A percentile compares a stretch with the other conserved stretches of the same genome.
phyloP scores from a whole-genome alignment of 2,888 invertebrate genomes.

The Muscina levida region DNA sequence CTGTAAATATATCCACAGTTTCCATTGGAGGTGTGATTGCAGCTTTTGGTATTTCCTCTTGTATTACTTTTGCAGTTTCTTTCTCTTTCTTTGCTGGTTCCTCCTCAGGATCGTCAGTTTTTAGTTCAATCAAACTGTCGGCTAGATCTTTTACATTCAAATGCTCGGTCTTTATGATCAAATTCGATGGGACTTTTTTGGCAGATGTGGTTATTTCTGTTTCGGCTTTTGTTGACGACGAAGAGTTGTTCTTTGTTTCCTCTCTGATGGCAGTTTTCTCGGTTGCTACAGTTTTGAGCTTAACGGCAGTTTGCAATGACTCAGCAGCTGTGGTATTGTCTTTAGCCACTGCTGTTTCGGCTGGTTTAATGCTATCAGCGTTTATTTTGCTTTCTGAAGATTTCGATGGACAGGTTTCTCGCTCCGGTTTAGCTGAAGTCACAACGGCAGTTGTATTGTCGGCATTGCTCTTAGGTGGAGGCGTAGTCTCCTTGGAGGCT shows the following conservation, averaged over 20 bases:
- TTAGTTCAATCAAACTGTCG: conserved; percentile 63
- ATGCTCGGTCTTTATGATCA: conserved; percentile 51
- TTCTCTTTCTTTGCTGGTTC: background rate
- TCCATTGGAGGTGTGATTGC: background rate
- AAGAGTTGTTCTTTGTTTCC: conserved; percentile 38
- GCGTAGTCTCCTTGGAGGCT: background rate
- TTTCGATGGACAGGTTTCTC: background rate
- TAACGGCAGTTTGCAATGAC: conserved; percentile 25
- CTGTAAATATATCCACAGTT: conserved; percentile 24
- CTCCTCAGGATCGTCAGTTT: conserved; percentile 4
- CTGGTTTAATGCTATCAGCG: background rate
- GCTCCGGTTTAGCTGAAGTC: background rate
- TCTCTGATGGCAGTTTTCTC: conserved; percentile 63
- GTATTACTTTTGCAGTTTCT: background rate
- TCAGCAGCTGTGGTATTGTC: background rate
- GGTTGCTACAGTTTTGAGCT: conserved; percentile 30
- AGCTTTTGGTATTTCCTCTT: background rate
- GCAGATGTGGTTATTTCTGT: background rate
- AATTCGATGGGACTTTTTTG: background rate
- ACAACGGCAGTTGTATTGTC: background rate
- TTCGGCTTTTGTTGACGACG: conserved; percentile 13
- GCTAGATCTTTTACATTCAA: conserved; percentile 65
- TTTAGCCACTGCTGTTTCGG: background rate
- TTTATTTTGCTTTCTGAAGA: background rate
- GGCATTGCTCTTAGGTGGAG: background rate